Percentiles rank a stretch among this genome's conserved stretches.
These are phyloP conservation scores for Noctua janthe DNA, from an alignment of 2,888 invertebrate species.

Conservation along the genomic window DNA sequence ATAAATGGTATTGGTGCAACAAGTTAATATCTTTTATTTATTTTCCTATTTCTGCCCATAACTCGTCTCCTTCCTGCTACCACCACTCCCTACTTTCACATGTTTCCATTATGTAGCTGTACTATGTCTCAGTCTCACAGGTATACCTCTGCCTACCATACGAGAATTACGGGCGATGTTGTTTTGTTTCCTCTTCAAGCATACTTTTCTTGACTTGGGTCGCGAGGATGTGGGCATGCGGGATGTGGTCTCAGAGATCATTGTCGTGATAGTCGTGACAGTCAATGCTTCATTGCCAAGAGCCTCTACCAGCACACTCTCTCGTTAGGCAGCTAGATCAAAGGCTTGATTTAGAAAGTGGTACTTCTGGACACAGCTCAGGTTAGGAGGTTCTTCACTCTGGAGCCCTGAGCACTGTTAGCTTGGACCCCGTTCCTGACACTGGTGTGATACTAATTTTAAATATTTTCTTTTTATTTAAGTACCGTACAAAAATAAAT, in stretches of 20 bases:
- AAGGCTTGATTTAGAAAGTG: not conserved
- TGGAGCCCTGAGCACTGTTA: not conserved
- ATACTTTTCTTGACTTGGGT: not conserved
- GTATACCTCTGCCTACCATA: not conserved
- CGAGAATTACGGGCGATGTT: not conserved
- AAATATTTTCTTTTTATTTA: not conserved
- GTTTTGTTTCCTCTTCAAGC: not conserved
- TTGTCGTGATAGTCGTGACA: not conserved
- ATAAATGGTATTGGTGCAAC: constrained; percentile 76
- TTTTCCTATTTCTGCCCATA: not conserved
- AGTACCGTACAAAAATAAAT: not conserved
- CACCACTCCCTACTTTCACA: not conserved
- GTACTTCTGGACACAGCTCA: not conserved
- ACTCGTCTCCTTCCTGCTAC: not conserved
- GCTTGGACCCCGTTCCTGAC: not conserved
- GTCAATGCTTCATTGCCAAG: not conserved
- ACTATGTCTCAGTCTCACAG: not conserved
- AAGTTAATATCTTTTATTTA: constrained; percentile 38
- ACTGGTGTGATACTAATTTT: not conserved
- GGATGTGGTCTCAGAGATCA: too few relatives aligned
- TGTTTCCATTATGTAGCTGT: not conserved
- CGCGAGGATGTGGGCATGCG: not conserved
- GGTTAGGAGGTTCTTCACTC: not conserved
- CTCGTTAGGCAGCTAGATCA: too few relatives aligned
- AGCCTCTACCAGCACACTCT: not conserved